Conservation (phyloP, 2,888 invertebrate species). For the Nomada flava region DNA sequence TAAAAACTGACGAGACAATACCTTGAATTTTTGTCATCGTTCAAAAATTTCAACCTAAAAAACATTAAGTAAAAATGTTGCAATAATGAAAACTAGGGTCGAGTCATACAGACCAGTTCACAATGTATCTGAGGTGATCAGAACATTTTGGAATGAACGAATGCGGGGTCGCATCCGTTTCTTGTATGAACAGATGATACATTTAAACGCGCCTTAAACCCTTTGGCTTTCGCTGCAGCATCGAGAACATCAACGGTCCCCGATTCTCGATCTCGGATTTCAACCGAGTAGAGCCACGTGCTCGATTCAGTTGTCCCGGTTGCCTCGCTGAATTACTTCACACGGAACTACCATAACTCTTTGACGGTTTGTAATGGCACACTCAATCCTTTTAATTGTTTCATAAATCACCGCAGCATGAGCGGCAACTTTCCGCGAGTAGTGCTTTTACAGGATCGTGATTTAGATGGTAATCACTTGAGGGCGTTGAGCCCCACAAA, state of each 20-base stretch:
- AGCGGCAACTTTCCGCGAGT: conserved; percentile 16
- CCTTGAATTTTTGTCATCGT: no score
- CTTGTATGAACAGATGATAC: no score
- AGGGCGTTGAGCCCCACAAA: conserved; percentile 22
- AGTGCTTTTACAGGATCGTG: conserved; percentile 10
- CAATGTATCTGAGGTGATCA: no score
- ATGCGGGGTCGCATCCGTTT: no score
- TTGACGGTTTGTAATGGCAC: conserved; percentile 22
- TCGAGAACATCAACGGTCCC: neutral
- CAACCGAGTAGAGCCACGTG: conserved; percentile 1
- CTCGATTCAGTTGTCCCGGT: conserved; percentile 9
- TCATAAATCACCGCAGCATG: conserved; percentile 38
- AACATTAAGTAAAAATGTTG: no score
- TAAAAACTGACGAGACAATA: no score
- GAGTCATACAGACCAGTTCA: no score
- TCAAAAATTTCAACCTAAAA: no score
- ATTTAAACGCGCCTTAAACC: neutral
- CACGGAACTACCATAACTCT: conserved; percentile 37
- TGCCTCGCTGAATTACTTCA: conserved; percentile 25
- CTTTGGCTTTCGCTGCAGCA: neutral
- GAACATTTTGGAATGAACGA: no score
- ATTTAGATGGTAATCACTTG: conserved; percentile 12
- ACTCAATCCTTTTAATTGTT: conserved; percentile 48
- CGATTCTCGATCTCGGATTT: conserved; percentile 11
- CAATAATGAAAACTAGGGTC: no score